Evolutionary conservation across 2,797 vertebrate species (phyloP).

Genomic region (Aphelocoma californica): DNA sequence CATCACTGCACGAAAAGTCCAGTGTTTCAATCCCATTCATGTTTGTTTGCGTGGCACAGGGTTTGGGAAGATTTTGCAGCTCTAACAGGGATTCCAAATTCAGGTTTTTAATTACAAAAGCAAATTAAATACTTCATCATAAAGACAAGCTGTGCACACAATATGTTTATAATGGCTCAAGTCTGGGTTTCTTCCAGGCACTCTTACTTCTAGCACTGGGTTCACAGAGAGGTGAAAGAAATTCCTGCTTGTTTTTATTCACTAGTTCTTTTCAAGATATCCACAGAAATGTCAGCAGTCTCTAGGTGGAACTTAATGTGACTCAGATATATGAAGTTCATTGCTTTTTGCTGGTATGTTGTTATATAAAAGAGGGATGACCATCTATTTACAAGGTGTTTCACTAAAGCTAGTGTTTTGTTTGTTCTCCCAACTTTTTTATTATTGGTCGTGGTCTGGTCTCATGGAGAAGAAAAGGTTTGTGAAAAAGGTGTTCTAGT

Average conservation of each 20-base stretch:
- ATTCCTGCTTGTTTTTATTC: not conserved
- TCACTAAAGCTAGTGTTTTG: not conserved
- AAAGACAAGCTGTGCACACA: not conserved
- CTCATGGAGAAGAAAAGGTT: not conserved
- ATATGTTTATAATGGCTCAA: not conserved
- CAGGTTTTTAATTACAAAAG: slow-evolving; percentile 7
- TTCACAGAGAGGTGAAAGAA: not conserved
- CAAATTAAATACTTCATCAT: not conserved
- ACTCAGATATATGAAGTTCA: not conserved
- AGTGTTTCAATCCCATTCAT: not conserved
- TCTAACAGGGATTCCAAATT: not conserved
- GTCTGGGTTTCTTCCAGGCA: not conserved
- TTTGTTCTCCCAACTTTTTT: not conserved
- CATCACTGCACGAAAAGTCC: not conserved
- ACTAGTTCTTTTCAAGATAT: not conserved
- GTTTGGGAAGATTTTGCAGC: not conserved
- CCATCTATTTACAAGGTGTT: not conserved
- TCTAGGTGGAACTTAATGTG: not conserved
- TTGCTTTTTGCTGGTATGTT: not conserved
- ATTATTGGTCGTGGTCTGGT: not conserved
- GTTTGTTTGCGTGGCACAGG: not conserved
- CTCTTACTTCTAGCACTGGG: not conserved
- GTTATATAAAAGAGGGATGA: not conserved
- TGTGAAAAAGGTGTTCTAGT: not conserved
- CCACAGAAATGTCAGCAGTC: not conserved